These are phyloP conservation scores for Erinaceus europaeus DNA, from an alignment of 2,113 vertebrate genomes.

Conservation along the genomic window DNA sequence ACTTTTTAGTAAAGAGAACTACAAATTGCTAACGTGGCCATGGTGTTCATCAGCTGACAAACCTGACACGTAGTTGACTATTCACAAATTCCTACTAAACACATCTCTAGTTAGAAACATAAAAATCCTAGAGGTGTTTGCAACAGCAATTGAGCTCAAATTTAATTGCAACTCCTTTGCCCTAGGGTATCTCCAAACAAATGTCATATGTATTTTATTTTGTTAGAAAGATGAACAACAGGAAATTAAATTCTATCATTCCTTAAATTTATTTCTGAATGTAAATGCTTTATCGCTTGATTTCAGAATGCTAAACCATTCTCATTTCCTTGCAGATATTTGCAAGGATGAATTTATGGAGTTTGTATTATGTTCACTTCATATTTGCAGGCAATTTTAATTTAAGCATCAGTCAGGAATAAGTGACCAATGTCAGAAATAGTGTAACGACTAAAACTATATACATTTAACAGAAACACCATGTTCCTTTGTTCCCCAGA, in stretches of 20 bases:
- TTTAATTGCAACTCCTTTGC: constrained; percentile 26
- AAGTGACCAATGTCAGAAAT: not conserved
- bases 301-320: not conserved
- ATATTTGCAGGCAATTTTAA: not conserved
- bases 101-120: constrained; percentile 62
- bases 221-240: constrained; percentile 21
- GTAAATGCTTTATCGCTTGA: not conserved
- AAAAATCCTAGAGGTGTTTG: constrained; percentile 25
- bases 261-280: not conserved
- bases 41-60: not conserved
- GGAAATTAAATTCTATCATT: constrained; percentile 6
- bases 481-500: no score
- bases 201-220: not conserved
- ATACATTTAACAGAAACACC: no score
- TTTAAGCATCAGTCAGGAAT: not conserved
- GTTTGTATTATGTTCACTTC: not conserved
- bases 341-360: not conserved
- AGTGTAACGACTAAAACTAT: not conserved
- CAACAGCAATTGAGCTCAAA: constrained; percentile 10
- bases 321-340: not conserved
- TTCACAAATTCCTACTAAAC: constrained; percentile 17
- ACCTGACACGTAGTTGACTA: not conserved
- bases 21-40: constrained; percentile 44
- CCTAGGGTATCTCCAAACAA: not conserved
- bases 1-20: constrained; percentile 46